phyloP scores from a whole-genome alignment of 2,888 invertebrate species.

The Escarpia spicata region DNA sequence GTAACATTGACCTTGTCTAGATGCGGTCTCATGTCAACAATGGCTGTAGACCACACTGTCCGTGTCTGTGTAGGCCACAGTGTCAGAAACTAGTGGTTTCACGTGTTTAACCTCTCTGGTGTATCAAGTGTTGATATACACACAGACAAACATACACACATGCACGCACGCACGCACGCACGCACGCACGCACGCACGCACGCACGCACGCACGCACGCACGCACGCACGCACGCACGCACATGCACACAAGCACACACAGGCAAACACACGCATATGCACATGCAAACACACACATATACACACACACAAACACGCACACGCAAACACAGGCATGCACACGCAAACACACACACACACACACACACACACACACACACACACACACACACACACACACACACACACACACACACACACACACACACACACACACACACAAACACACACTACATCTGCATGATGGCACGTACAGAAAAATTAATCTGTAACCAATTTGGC shows the following conservation, averaged over 20 bases:
- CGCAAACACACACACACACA: neutral
- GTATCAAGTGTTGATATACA: neutral
- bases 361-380: too few species aligned
- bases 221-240: neutral
- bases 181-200: neutral
- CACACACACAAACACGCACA: neutral
- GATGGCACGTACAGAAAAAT: too few species aligned
- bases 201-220: neutral
- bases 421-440: too few species aligned
- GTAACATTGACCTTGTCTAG: constrained; percentile 24
- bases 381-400: too few species aligned
- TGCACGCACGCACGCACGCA: neutral
- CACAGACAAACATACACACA: neutral
- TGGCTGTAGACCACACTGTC: too few species aligned
- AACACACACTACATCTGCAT: too few species aligned
- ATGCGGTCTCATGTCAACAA: too few species aligned
- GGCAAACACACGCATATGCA: neutral
- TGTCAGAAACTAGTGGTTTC: neutral
- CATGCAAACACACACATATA: neutral
- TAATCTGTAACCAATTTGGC: too few species aligned
- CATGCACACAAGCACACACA: neutral
- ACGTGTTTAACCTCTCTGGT: neutral
- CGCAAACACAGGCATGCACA: neutral
- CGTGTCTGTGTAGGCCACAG: neutral
- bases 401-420: too few species aligned